phyloP scores from a whole-genome alignment of 2,113 vertebrate genomes.

The Stigmatopora argus region DNA sequence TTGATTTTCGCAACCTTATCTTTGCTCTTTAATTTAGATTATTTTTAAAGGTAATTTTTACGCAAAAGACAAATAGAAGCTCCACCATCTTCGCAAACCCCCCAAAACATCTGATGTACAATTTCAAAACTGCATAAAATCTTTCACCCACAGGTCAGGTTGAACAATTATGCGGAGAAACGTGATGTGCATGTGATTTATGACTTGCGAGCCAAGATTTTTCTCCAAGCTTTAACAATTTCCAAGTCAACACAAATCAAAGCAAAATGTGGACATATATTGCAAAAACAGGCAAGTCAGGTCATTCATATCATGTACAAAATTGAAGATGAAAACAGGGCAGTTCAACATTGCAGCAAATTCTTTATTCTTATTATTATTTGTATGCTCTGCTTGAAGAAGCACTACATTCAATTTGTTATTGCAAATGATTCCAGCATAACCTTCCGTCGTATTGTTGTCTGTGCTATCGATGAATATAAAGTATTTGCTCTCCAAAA shows the following conservation, averaged over 20 bases:
- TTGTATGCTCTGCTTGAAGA: background rate
- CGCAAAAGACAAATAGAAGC: background rate
- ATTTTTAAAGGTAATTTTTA: background rate
- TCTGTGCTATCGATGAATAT: constrained; percentile 2
- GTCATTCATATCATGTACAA: background rate
- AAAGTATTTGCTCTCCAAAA: background rate
- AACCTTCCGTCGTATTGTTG: background rate
- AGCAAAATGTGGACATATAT: constrained; percentile 7
- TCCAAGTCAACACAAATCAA: constrained; percentile 43
- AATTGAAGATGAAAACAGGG: background rate
- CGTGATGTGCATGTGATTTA: constrained; percentile 39
- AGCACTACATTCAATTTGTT: background rate
- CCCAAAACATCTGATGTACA: background rate
- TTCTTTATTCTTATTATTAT: too few relatives aligned
- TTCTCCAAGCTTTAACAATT: constrained; percentile 35
- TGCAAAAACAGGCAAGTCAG: constrained; percentile 26
- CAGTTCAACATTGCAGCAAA: background rate
- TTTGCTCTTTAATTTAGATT: background rate
- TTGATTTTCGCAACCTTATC: too few relatives aligned
- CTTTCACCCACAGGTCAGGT: constrained; percentile 3
- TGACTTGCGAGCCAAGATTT: constrained; percentile 28
- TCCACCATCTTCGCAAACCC: background rate
- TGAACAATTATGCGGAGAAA: constrained; percentile 27
- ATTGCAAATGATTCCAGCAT: constrained; percentile 5
- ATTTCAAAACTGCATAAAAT: background rate